Conservation (phyloP, 2,888 invertebrate species). For the Hypomecis punctinalis region DNA sequence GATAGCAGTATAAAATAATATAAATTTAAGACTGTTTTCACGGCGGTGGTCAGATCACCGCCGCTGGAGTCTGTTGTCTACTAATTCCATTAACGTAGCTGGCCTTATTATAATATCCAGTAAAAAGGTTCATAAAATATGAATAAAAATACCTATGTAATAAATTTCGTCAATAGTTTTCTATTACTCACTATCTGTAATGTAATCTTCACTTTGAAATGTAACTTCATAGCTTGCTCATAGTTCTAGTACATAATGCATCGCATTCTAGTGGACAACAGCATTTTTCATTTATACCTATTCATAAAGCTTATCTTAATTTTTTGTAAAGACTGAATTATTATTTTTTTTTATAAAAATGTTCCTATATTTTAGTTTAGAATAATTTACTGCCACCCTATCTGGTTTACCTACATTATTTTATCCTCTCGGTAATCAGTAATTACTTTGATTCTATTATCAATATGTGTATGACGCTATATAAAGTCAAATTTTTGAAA, state of each 20-base stretch:
- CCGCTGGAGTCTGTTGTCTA: slow-evolving; percentile 76
- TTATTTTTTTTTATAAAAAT: slow-evolving; percentile 65
- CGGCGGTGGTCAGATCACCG: slow-evolving; percentile 80
- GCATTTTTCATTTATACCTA: slow-evolving; percentile 63
- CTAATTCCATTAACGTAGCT: slow-evolving; percentile 48
- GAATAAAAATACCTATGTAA: slow-evolving; percentile 36
- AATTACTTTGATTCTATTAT: slow-evolving; percentile 80
- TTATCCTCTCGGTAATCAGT: slow-evolving; percentile 73
- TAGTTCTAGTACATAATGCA: slow-evolving; percentile 41
- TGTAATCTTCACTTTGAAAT: slow-evolving; percentile 41
- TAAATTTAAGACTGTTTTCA: slow-evolving; percentile 69
- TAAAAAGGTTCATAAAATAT: slow-evolving; percentile 36
- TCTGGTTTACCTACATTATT: slow-evolving; percentile 73
- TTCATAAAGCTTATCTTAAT: slow-evolving; percentile 67
- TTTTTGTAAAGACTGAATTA: slow-evolving; percentile 82
- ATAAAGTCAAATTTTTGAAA: slow-evolving; percentile 84
- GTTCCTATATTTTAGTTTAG: slow-evolving; percentile 85
- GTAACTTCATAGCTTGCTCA: slow-evolving; percentile 44
- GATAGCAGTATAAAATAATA: slow-evolving; percentile 32
- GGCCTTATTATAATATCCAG: slow-evolving; percentile 37
- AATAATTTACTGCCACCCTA: slow-evolving; percentile 80
- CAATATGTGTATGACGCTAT: slow-evolving; percentile 83
- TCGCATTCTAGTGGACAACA: slow-evolving; percentile 70
- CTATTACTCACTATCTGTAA: slow-evolving; percentile 40
- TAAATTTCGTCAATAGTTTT: slow-evolving; percentile 43